phyloP scores from a whole-genome alignment of 2,888 invertebrate species.

The Acanthosoma haemorrhoidale region DNA sequence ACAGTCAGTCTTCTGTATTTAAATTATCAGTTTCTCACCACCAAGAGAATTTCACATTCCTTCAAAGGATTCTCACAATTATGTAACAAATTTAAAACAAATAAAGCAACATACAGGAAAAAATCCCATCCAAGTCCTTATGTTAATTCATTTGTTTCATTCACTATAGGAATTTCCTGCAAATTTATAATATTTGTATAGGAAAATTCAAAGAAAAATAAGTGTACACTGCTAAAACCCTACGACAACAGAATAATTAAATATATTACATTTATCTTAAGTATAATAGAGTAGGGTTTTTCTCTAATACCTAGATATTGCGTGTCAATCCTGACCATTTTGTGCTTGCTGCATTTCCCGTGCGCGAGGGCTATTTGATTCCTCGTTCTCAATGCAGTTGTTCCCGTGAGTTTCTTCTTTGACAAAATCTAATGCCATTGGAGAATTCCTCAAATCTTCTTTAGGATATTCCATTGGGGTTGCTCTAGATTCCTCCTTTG shows the following conservation, averaged over 20 bases:
- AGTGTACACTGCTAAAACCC: slow-evolving; percentile 24
- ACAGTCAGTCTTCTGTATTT: slow-evolving; percentile 41
- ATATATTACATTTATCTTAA: slow-evolving; percentile 22
- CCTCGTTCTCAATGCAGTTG: slow-evolving; percentile 53
- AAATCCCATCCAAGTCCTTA: slow-evolving; percentile 7
- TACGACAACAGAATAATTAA: slow-evolving; percentile 21
- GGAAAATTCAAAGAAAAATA: slow-evolving; percentile 25
- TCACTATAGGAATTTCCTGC: slow-evolving; percentile 19
- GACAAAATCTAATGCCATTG: slow-evolving; percentile 41
- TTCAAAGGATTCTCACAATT: slow-evolving; percentile 14
- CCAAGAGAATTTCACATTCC: slow-evolving; percentile 3
- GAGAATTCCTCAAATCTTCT: slow-evolving; percentile 39
- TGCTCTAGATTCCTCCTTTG: slow-evolving; percentile 29
- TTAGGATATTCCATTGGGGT: slow-evolving; percentile 41
- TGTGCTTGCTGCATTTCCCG: slow-evolving; percentile 54
- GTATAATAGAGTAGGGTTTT: slow-evolving; percentile 17
- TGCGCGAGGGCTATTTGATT: slow-evolving; percentile 42
- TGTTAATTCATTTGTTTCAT: slow-evolving; percentile 24
- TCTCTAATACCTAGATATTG: slow-evolving; percentile 38
- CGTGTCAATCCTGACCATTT: slow-evolving; percentile 69
- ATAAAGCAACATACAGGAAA: slow-evolving; percentile 25
- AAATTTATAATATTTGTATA: slow-evolving; percentile 20
- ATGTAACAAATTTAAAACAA: slow-evolving; percentile 31
- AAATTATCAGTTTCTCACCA: slow-evolving; percentile 28
- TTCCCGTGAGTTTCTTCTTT: slow-evolving; percentile 40